Conservation (phyloP, 2,113 vertebrate species). For the Daubentonia madagascariensis region DNA sequence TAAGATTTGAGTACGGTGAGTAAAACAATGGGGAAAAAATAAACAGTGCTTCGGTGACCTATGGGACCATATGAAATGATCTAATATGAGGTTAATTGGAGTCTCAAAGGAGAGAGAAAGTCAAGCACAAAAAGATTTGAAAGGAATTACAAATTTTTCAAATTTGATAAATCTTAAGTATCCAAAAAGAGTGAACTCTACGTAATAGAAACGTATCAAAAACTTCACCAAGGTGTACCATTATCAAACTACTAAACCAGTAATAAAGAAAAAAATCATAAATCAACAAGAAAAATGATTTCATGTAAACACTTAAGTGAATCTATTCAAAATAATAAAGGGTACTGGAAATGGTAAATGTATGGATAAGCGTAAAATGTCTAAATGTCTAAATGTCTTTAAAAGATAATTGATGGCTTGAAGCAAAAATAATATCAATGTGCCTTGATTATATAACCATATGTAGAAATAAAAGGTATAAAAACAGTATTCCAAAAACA, state of each 20-base stretch:
- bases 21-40: background rate
- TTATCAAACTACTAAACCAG: background rate
- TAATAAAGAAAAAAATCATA: background rate
- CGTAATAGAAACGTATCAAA: background rate
- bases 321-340: background rate
- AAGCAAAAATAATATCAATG: background rate
- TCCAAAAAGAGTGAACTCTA: background rate
- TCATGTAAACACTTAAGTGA: background rate
- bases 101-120: background rate
- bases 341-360: background rate
- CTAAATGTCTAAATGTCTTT: background rate
- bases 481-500: background rate
- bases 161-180: background rate
- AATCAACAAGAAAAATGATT: background rate
- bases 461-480: background rate
- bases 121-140: background rate
- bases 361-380: too few relatives aligned
- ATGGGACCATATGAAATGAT: background rate
- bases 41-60: background rate
- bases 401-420: background rate
- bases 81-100: background rate
- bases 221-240: background rate
- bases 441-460: background rate
- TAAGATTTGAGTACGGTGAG: background rate
- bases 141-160: background rate